Percentiles rank a stretch among this genome's conserved stretches.
Evolutionary conservation across 2,888 invertebrate genomes (phyloP).

Genomic region (Thecocarcelia acutangulata): DNA sequence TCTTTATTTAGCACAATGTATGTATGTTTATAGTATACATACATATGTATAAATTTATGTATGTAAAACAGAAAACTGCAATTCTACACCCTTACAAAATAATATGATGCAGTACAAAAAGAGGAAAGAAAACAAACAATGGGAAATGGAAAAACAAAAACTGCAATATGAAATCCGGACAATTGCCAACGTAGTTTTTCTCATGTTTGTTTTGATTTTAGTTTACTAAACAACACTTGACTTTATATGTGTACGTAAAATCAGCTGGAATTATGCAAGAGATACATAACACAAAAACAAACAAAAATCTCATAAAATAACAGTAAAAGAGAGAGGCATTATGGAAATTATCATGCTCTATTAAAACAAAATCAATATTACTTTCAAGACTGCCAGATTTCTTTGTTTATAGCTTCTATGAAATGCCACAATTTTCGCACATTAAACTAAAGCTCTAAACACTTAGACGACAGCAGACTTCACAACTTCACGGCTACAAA

Average conservation of each 20-base stretch:
- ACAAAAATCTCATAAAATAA: conserved; percentile 19
- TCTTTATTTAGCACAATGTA: conserved; percentile 9
- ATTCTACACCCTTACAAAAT: background rate
- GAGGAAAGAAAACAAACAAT: conserved; percentile 7
- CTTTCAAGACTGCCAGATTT: background rate
- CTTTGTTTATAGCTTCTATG: too few species aligned
- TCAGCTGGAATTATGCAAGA: background rate
- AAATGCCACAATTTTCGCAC: too few species aligned
- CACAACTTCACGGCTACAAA: too few species aligned
- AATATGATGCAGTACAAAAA: conserved; percentile 11
- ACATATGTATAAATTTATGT: too few species aligned
- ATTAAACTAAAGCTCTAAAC: too few species aligned
- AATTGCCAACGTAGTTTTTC: conserved; percentile 29
- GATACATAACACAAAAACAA: background rate
- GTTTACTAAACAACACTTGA: conserved; percentile 25
- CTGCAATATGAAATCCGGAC: conserved; percentile 26
- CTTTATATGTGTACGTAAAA: background rate
- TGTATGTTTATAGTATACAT: too few species aligned
- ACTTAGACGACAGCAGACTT: too few species aligned
- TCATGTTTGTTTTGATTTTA: conserved; percentile 59
- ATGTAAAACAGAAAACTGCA: conserved; percentile 7
- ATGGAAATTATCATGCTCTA: background rate
- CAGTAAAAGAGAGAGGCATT: conserved; percentile 15
- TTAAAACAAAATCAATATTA: conserved; percentile 27
- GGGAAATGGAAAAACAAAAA: conserved; percentile 23